These are phyloP conservation scores for Lobophora halterata DNA, from an alignment of 2,888 invertebrate species.

Conservation along the genomic window DNA sequence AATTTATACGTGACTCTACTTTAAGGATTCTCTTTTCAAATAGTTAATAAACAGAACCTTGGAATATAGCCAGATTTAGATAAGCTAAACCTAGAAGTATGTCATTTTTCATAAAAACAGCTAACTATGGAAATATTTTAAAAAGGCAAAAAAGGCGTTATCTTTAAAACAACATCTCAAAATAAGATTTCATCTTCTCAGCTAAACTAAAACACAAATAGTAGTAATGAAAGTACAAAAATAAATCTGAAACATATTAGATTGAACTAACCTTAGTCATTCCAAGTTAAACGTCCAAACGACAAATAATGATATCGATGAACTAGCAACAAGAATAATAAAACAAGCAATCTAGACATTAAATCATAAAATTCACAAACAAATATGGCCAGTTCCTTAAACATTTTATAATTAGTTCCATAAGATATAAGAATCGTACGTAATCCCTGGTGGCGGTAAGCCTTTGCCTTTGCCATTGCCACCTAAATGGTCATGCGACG, in stretches of 20 bases:
- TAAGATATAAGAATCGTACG: slow-evolving; percentile 34
- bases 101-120: no score
- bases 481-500: slow-evolving; percentile 22
- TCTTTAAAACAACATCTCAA: no score
- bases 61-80: slow-evolving; percentile 22
- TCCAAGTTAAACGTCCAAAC: no score
- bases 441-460: slow-evolving; percentile 25
- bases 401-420: slow-evolving; percentile 34
- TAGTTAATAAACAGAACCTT: slow-evolving; percentile 20
- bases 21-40: slow-evolving; percentile 12
- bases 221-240: no score
- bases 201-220: no score
- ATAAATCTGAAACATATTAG: no score
- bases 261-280: no score
- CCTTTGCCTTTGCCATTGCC: slow-evolving; percentile 11
- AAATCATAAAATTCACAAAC: slow-evolving; percentile 18
- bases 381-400: slow-evolving; percentile 23
- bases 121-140: no score
- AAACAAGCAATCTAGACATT: slow-evolving; percentile 7
- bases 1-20: slow-evolving; percentile 10
- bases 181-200: no score
- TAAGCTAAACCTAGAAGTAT: no score
- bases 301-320: no score
- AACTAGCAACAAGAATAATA: background rate
- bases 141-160: no score